Conservation (phyloP, 1,140 invertebrate species). For the Chironomus tepperi region DNA sequence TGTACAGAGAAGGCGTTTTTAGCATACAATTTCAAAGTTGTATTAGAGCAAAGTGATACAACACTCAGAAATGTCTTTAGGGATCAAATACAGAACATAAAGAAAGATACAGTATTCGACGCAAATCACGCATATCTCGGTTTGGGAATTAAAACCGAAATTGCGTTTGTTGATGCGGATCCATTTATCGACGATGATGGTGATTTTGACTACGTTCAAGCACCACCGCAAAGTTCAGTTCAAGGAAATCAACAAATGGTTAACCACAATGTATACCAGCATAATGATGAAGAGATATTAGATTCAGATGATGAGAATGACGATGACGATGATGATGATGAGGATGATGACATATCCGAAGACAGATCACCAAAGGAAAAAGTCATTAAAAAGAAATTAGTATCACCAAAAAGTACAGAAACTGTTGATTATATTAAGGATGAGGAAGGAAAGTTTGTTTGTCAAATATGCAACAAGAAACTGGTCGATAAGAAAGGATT, state of each 20-base stretch:
- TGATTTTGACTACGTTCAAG: slow-evolving; percentile 3
- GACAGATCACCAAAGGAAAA: background rate
- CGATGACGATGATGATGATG: background rate
- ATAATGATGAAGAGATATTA: background rate
- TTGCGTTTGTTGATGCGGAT: slow-evolving; percentile 3
- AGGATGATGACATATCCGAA: background rate
- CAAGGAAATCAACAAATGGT: background rate
- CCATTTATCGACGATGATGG: slow-evolving; percentile 21
- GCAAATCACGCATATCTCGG: background rate
- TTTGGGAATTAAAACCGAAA: background rate
- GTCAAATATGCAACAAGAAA: slow-evolving; percentile 23
- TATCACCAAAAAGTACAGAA: background rate
- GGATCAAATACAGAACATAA: background rate
- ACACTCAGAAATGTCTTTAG: slow-evolving; percentile 6
- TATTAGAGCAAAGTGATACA: slow-evolving; percentile 19
- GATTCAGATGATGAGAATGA: background rate
- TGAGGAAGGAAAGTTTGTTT: slow-evolving; percentile 6
- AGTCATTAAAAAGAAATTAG: background rate
- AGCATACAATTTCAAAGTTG: background rate
- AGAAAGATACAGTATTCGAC: slow-evolving; percentile 9
- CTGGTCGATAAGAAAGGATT: slow-evolving; percentile 18
- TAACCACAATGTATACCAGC: background rate
- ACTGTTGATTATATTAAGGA: slow-evolving; percentile 14
- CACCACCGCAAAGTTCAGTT: background rate
- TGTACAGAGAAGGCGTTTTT: background rate